Base-by-base conservation (phyloP, 2,797 vertebrate species). In the Sciaenops ocellatus region DNA sequence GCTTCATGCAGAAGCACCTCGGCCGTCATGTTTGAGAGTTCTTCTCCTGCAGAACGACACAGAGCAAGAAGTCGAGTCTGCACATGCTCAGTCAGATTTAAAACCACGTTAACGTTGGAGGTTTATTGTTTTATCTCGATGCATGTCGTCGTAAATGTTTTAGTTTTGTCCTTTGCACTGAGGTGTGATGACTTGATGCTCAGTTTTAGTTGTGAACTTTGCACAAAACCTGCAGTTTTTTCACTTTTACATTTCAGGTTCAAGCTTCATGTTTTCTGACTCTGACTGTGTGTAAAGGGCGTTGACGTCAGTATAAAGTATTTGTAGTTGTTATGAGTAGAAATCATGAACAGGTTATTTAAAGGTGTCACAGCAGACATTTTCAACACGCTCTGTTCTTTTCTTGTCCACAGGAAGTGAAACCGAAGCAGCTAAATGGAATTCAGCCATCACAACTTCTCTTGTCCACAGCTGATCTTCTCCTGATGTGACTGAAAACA, bases 1-100 rank as follows among this genome's bases (percentile, higher is more conserved):
- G 28, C 52, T 77, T 66, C 56, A 63, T 78, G 54, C 38, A 62
- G 75, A 61, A 85, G 77, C 61, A 65, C 28, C 42, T 26, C 66
- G 26, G 12, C 16, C 56, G 55, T 69, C 57, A 63, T 55, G n/a
- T 63, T 34, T 68, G 28, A 69, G 18, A 63, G 73, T 69, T 78
- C 67, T 50, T 51, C n/a, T 59, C 24, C n/a, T 61, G 55, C 44
- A 69, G 48, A 77, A 68, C 20, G 62, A 68, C 55, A 41, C n/a
- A 65, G 30, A 73, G 22, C 18, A 64, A 76, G 18, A 22, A 26
- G 26, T 26, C 12, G 26, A n/a, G 38, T 0, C 44, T 67, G 28
- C n/a, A 41, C 3, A n/a, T 50, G 48, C 18, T 46, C 50, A 83
- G 46, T 51, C 24, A 55, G 6, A 50, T 34, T 67, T 46, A 16